Base-by-base conservation (phyloP, 1,140 invertebrate species). In the Augochlora pura region DNA sequence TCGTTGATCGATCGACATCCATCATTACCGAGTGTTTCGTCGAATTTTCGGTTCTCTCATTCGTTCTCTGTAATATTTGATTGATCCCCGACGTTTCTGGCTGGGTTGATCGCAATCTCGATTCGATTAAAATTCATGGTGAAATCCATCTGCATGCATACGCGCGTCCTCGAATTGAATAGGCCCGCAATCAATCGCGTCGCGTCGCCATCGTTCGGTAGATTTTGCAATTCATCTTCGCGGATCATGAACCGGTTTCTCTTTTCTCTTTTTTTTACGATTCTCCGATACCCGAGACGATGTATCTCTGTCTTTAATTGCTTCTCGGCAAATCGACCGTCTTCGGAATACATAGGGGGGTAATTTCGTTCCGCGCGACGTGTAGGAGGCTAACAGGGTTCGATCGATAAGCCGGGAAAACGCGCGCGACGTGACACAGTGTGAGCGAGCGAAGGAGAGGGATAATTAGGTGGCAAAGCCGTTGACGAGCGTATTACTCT, bases 391-490 rank as follows among this genome's bases (percentile, higher is more conserved):
- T 67, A 59, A 73, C 8, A 49, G 60, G 39, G 18, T 74, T 74
- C 69, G 70, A 79, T 74, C 62, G 63, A 66, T 65, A 49, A 74
- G 62, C 14, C 49, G 25, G 38, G 12, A 73, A 46, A 79, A 72
- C 68, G 68, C 57, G 60, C 49, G 38, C 23, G 69, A 72, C 76
- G 39, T 59, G 70, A 49, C 42, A 49, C 64, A 67, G 63, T 73
- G 71, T 74, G 72, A 80, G 57, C 60, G 52, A 78, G 38, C 63
- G 73, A 66, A 65, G 18, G 32, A 80, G 46, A 86, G 59, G 77
- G 64, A 64, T 75, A 75, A 54, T 23, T 49, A 70, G 46, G 42
- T 67, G 42, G 63, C 46, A n/a, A 62, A 68, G 67, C 16, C 18
- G 59, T 63, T 3, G n/a, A 68, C 46, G 32, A 77, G 65, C 38